A percentile compares a stretch with the other conserved stretches of the same genome.
Conservation (phyloP, 2,113 vertebrate species). For the Microcebus lehilahytsara region DNA sequence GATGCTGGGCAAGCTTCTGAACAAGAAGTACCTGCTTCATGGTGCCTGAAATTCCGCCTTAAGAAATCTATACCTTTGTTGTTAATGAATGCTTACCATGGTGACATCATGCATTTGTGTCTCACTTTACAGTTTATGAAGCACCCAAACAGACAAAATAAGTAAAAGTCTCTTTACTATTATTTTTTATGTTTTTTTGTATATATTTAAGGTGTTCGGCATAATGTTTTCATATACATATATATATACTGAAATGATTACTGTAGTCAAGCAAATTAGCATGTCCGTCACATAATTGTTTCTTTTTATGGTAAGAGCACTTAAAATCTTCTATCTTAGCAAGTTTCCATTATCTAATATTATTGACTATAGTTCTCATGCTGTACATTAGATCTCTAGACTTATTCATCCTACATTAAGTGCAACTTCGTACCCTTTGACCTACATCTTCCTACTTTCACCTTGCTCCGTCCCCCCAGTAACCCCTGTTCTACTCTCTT, state of each 20-base stretch:
- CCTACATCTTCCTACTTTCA: not conserved
- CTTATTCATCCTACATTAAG: not conserved
- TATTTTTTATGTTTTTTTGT: not conserved
- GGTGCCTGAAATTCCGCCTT: not conserved
- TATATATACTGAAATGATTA: not conserved
- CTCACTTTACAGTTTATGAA: not conserved
- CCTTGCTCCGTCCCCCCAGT: rapidly evolving
- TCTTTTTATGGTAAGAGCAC: not conserved
- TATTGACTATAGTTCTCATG: not conserved
- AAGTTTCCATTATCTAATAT: not conserved
- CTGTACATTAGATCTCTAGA: not conserved
- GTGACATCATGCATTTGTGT: not conserved
- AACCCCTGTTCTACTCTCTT: not conserved
- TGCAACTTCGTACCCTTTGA: not conserved
- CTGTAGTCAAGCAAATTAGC: not conserved
- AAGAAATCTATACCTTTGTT: not conserved
- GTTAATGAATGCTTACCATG: not conserved
- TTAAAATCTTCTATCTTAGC: not conserved
- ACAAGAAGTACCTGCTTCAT: not conserved
- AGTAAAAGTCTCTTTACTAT: too few relatives aligned
- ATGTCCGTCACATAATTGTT: not conserved
- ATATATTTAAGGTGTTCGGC: not conserved
- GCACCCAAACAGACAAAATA: not conserved
- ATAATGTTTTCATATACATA: not conserved
- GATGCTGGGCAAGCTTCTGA: not conserved